phyloP scores from a whole-genome alignment of 2,888 invertebrate genomes.

The Himalopsyche japonica region DNA sequence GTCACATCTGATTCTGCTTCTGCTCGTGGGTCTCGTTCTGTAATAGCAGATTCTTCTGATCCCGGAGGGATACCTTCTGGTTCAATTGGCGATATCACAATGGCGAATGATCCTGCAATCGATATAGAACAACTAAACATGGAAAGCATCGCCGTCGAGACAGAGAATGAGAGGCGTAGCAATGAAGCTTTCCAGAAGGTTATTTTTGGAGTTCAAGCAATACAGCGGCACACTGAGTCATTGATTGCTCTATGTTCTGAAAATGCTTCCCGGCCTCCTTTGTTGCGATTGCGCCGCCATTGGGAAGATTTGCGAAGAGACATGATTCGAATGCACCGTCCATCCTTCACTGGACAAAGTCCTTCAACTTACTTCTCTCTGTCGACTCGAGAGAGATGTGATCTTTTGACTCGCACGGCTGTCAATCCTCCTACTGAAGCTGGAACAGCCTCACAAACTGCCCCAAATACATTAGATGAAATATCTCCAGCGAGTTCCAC shows the following conservation, averaged over 20 bases:
- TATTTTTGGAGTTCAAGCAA: slow-evolving; percentile 49
- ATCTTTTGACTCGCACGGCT: slow-evolving; percentile 48
- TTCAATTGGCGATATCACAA: no score
- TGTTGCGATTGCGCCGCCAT: slow-evolving; percentile 65
- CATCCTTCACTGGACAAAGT: slow-evolving; percentile 47
- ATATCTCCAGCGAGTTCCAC: no score
- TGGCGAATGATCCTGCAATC: no score
- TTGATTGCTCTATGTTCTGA: slow-evolving; percentile 52
- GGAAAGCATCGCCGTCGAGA: slow-evolving; percentile 34
- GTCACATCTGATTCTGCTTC: no score
- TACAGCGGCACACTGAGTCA: slow-evolving; percentile 52
- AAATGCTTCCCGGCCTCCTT: slow-evolving; percentile 51
- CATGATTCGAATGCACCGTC: slow-evolving; percentile 59
- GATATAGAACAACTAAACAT: no score
- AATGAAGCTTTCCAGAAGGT: slow-evolving; percentile 52
- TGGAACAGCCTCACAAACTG: no score
- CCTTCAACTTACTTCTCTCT: slow-evolving; percentile 52
- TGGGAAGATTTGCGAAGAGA: slow-evolving; percentile 67
- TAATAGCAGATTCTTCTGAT: no score
- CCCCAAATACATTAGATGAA: no score
- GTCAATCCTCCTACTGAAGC: not conserved
- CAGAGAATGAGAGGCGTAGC: not conserved
- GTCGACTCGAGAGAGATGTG: slow-evolving; percentile 53
- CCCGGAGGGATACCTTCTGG: no score
- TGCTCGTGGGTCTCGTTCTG: no score